Conservation (phyloP, 2,888 invertebrate genomes). For the Cenopis cana region DNA sequence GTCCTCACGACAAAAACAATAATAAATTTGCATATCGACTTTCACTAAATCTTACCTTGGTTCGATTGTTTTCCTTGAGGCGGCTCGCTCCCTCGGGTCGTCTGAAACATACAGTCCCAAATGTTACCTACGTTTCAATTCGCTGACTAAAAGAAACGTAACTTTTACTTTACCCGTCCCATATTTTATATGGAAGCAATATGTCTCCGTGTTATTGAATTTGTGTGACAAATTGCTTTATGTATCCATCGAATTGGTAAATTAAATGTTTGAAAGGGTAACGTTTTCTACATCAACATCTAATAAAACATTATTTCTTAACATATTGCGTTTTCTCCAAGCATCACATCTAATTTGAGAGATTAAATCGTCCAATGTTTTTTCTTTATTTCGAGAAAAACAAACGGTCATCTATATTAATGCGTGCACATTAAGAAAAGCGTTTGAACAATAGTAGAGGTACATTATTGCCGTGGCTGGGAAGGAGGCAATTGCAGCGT, state of each 20-base stretch:
- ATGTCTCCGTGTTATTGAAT: conserved; percentile 56
- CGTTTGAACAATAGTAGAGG: too few species aligned
- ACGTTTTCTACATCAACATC: neutral
- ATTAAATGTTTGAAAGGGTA: neutral
- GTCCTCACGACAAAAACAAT: conserved; percentile 41
- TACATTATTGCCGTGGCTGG: too few species aligned
- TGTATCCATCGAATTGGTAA: conserved; percentile 16
- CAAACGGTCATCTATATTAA: neutral
- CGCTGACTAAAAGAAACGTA: conserved; percentile 71
- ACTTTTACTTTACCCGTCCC: conserved; percentile 65
- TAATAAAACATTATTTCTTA: neutral
- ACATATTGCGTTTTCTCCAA: neutral
- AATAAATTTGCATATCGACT: conserved; percentile 44
- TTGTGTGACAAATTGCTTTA: conserved; percentile 46
- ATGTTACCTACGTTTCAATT: conserved; percentile 76
- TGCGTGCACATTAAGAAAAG: too few species aligned
- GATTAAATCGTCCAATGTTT: neutral
- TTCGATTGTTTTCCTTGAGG: conserved; percentile 54
- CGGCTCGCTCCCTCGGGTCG: conserved; percentile 55
- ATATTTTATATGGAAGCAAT: conserved; percentile 66
- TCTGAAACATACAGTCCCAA: conserved; percentile 72
- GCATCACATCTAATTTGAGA: neutral
- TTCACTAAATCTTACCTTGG: conserved; percentile 56
- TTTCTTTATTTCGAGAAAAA: too few species aligned
- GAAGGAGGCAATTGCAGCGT: too few species aligned